Evolutionary conservation across 2,888 invertebrate species (phyloP).

Genomic region (Drosophila borealis): DNA sequence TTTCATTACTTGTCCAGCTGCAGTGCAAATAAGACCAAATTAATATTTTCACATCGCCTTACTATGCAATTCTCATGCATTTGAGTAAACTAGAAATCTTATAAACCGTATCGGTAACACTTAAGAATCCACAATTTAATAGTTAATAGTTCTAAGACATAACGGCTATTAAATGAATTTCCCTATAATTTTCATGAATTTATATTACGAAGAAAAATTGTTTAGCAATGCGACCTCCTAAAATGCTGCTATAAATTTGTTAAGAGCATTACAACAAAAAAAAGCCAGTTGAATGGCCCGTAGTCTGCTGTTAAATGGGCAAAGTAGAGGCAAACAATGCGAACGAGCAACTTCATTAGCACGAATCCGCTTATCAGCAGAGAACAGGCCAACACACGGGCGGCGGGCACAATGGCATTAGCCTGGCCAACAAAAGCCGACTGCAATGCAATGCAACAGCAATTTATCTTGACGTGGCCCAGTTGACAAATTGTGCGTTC

Average conservation of each 20-base stretch:
- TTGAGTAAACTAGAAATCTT: too few species aligned
- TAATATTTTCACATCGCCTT: too few species aligned
- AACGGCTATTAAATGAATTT: not conserved
- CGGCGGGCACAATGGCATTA: not conserved
- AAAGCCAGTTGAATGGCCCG: conserved; percentile 49
- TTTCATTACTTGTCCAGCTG: too few species aligned
- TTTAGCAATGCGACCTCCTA: conserved; percentile 43
- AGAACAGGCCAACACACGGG: conserved; percentile 13
- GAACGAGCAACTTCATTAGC: conserved; percentile 63
- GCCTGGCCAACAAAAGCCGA: conserved; percentile 32
- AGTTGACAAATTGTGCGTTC: conserved; percentile 73
- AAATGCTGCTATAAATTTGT: conserved; percentile 61
- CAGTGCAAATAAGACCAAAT: too few species aligned
- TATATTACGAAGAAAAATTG: too few species aligned
- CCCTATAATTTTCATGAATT: too few species aligned
- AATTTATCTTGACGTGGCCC: conserved; percentile 59
- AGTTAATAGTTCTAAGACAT: too few species aligned
- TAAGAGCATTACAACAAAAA: not conserved
- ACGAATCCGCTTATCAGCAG: conserved; percentile 55
- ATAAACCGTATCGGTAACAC: too few species aligned
- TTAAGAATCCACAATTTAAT: too few species aligned
- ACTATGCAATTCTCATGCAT: too few species aligned
- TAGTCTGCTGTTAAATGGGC: conserved; percentile 44
- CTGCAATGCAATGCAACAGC: conserved; percentile 47
- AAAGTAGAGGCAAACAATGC: conserved; percentile 30